Evolutionary conservation across 2,113 vertebrate species (phyloP).

Genomic region (Bettongia penicillata): DNA sequence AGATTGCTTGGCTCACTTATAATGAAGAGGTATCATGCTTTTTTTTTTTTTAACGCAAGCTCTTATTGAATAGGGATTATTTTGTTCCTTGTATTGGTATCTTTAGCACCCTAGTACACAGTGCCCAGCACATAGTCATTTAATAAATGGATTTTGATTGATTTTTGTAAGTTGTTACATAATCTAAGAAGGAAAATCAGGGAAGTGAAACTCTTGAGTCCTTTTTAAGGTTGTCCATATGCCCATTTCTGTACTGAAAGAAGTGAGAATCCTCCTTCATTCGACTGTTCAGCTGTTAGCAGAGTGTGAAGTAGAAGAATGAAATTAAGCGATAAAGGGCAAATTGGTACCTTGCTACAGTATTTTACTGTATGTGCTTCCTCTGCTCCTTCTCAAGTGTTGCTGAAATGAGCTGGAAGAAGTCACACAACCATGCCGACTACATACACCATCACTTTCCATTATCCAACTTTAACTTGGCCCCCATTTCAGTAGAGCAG

Average conservation of each 20-base stretch:
- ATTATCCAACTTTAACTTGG: neutral
- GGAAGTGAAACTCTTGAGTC: constrained; percentile 32
- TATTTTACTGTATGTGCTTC: neutral
- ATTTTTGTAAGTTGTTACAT: neutral
- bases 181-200: neutral
- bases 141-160: neutral
- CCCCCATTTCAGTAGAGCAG: neutral
- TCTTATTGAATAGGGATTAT: neutral
- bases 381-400: neutral
- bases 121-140: neutral
- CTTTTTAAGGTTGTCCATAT: neutral
- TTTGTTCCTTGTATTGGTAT: neutral
- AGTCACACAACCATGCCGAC: neutral
- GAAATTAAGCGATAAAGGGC: constrained; percentile 25
- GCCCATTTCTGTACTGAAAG: constrained; percentile 6
- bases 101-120: neutral
- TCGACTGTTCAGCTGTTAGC: constrained; percentile 21
- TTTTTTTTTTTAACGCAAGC: no score
- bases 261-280: constrained; percentile 21
- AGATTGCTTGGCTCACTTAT: no score
- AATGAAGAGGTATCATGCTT: no score
- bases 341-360: neutral
- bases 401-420: no score
- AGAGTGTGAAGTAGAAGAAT: constrained; percentile 6
- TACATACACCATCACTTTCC: neutral